Evolutionary conservation across 2,888 invertebrate genomes (phyloP).

Genomic region (Leucoptera coffeella): DNA sequence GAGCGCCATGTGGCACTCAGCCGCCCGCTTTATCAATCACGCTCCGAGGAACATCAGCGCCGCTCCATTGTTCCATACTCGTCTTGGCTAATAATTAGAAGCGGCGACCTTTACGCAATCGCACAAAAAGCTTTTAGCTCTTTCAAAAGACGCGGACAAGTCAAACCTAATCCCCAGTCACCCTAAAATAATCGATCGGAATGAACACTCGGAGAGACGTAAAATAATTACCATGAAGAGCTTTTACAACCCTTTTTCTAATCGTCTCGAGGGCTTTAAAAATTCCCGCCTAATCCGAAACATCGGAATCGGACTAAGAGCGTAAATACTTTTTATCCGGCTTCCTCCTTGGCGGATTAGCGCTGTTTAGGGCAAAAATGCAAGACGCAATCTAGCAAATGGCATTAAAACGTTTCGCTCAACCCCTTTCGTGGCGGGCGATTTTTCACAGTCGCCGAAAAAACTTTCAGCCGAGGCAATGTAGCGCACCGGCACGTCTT

Average conservation of each 20-base stretch:
- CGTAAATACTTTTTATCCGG: conserved; percentile 42
- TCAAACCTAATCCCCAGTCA: no score
- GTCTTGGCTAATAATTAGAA: no score
- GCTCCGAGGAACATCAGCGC: conserved; percentile 1
- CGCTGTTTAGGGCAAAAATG: conserved; percentile 43
- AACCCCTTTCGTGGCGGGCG: conserved; percentile 42
- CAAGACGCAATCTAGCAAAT: conserved; percentile 53
- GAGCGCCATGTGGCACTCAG: conserved; percentile 1
- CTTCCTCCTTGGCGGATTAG: conserved; percentile 46
- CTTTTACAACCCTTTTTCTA: conserved; percentile 34
- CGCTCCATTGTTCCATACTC: no score
- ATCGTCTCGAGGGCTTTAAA: conserved; percentile 35
- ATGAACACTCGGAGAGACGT: conserved; percentile 19
- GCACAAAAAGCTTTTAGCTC: no score
- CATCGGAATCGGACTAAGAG: conserved; percentile 46
- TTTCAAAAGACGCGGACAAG: no score
- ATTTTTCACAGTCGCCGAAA: conserved; percentile 44
- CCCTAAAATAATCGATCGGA: neutral
- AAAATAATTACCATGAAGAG: conserved; percentile 43
- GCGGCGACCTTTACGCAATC: no score
- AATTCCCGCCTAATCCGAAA: conserved; percentile 32
- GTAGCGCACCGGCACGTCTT: conserved; percentile 49
- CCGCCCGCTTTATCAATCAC: neutral
- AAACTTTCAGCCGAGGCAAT: conserved; percentile 35
- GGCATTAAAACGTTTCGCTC: conserved; percentile 52